These are phyloP conservation scores for Boloria euphrosyne DNA, from an alignment of 2,888 invertebrate species.

Conservation along the genomic window DNA sequence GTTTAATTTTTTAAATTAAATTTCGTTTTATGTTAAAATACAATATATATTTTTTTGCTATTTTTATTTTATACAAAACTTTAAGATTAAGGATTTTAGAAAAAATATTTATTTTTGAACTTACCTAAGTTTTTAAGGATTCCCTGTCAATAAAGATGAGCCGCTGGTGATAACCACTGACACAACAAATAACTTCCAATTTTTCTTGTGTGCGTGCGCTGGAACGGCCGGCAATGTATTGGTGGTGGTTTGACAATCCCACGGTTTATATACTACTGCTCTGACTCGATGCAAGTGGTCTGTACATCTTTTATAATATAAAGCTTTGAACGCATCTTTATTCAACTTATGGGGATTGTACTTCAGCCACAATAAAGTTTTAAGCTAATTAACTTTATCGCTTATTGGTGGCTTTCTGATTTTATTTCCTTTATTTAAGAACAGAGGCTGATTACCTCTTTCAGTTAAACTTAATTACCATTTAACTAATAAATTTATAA, in stretches of 20 bases:
- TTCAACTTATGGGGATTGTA: slow-evolving; percentile 26
- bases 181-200: slow-evolving; percentile 59
- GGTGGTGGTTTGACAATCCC: slow-evolving; percentile 66
- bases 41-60: not conserved
- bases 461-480: too few species aligned
- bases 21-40: too few species aligned
- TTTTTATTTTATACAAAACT: not conserved
- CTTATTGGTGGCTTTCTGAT: not conserved
- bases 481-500: too few species aligned
- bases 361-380: slow-evolving; percentile 16
- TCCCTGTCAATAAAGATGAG: slow-evolving; percentile 55
- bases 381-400: slow-evolving; percentile 20
- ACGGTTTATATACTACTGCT: slow-evolving; percentile 70
- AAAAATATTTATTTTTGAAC: slow-evolving; percentile 42
- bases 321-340: slow-evolving; percentile 41
- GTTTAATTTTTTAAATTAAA: too few species aligned
- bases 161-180: slow-evolving; percentile 60
- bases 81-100: too few species aligned
- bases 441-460: too few species aligned
- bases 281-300: slow-evolving; percentile 58
- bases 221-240: slow-evolving; percentile 76
- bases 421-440: not conserved
- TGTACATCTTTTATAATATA: slow-evolving; percentile 46
- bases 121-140: slow-evolving; percentile 65
- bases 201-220: slow-evolving; percentile 64